Evolutionary conservation across 2,888 invertebrate genomes (phyloP).

Genomic region (Philereme transversata): DNA sequence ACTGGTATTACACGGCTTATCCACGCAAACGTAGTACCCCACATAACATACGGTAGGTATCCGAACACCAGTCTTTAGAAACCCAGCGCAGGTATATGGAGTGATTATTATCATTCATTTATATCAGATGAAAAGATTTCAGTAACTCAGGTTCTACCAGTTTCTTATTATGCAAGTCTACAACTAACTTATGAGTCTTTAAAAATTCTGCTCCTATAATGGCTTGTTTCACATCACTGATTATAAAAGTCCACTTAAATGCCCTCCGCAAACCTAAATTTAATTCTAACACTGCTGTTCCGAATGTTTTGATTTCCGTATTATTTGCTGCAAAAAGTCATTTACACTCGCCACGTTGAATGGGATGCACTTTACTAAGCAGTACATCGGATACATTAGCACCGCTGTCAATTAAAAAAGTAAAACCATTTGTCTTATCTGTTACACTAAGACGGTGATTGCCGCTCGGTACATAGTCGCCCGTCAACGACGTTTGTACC

Average conservation of each 20-base stretch:
- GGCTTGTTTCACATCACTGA: slow-evolving; percentile 38
- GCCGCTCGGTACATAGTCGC: background rate
- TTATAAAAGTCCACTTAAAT: slow-evolving; percentile 38
- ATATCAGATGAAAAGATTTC: too few relatives aligned
- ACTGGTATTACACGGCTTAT: too few relatives aligned
- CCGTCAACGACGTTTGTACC: slow-evolving; percentile 23
- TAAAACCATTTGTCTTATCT: slow-evolving; percentile 13
- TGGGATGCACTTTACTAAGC: slow-evolving; percentile 1
- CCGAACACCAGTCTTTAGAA: too few relatives aligned
- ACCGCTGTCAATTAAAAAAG: slow-evolving; percentile 24
- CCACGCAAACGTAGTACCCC: too few relatives aligned
- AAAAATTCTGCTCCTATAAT: slow-evolving; percentile 45
- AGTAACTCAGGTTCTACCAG: too few relatives aligned
- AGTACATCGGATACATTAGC: slow-evolving; percentile 21
- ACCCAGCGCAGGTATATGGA: too few relatives aligned
- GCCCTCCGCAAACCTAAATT: slow-evolving; percentile 36
- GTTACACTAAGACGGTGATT: slow-evolving; percentile 23
- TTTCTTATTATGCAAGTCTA: too few relatives aligned
- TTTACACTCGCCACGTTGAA: slow-evolving; percentile 19
- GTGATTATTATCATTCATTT: too few relatives aligned
- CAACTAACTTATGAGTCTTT: slow-evolving; percentile 33
- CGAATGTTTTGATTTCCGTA: slow-evolving; percentile 29
- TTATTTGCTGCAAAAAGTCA: slow-evolving; percentile 38
- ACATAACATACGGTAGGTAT: too few relatives aligned
- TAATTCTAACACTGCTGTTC: slow-evolving; percentile 28